These are phyloP conservation scores for Chelonus formosanus DNA, from an alignment of 2,888 invertebrate genomes.

Conservation along the genomic window DNA sequence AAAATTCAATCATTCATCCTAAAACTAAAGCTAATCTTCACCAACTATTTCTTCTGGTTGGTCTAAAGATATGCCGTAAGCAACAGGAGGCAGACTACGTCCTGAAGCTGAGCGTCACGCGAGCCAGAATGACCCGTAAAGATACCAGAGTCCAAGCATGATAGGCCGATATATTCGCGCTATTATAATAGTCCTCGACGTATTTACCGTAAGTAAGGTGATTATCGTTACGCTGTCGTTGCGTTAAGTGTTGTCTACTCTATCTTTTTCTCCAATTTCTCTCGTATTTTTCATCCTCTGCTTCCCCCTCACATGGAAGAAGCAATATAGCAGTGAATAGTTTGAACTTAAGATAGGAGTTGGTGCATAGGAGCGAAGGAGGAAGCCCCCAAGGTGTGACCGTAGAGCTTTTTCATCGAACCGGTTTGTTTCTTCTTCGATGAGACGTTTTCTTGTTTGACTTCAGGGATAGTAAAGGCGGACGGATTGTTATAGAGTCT, in stretches of 20 bases:
- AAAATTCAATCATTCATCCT: neutral
- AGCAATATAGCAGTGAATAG: neutral
- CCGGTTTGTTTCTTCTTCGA: slow-evolving; percentile 37
- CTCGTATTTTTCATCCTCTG: neutral
- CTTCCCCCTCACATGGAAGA: neutral
- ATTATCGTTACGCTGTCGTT: slow-evolving; percentile 30
- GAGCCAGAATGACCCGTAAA: slow-evolving; percentile 5
- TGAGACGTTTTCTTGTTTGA: slow-evolving; percentile 33
- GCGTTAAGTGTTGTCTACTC: slow-evolving; percentile 23
- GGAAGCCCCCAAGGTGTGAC: slow-evolving; percentile 45
- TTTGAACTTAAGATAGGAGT: neutral
- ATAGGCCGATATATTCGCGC: slow-evolving; percentile 23
- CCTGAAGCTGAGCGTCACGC: slow-evolving; percentile 24
- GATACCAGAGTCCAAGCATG: slow-evolving; percentile 8
- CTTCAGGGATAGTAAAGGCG: slow-evolving; percentile 20
- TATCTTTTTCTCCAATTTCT: slow-evolving; percentile 6
- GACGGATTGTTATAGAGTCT: slow-evolving; percentile 27
- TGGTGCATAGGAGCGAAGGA: slow-evolving; percentile 17
- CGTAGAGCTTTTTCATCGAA: slow-evolving; percentile 41
- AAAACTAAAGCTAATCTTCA: no score
- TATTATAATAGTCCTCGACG: slow-evolving; percentile 31
- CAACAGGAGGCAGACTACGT: neutral
- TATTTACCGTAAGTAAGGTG: slow-evolving; percentile 33
- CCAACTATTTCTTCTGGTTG: no score
- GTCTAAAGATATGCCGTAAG: neutral